These are phyloP conservation scores for Epizoanthus fatuus DNA, from an alignment of 92 coral and sea anemone species.

Conservation along the genomic window DNA sequence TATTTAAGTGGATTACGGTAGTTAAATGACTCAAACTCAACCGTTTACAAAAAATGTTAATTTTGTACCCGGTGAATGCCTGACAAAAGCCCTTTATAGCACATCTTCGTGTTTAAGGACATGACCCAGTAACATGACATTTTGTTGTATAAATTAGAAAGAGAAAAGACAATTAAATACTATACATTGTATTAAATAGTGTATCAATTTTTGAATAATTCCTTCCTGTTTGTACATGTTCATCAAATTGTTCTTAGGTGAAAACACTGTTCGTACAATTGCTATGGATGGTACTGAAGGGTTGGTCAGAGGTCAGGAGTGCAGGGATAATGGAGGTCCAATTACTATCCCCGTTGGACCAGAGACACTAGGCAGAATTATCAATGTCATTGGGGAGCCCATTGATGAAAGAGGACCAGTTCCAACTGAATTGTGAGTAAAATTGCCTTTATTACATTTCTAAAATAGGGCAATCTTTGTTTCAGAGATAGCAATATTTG, in stretches of 20 bases:
- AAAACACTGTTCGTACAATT: slow-evolving; percentile 97
- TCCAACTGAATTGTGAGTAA: slow-evolving; percentile 89
- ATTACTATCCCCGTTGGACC: slow-evolving; percentile 99
- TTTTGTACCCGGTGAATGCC: no score
- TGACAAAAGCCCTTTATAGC: no score
- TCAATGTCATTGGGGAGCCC: slow-evolving; percentile 97
- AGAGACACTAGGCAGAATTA: slow-evolving; percentile 97
- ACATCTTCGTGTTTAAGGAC: no score
- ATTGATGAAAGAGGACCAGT: slow-evolving; percentile 99
- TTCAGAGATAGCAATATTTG: no score
- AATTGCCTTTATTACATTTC: background rate
- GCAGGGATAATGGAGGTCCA: slow-evolving; percentile 95
- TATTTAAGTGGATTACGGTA: no score
- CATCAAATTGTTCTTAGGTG: slow-evolving; percentile 64
- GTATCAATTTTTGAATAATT: background rate
- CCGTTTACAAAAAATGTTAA: no score
- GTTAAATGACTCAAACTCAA: no score
- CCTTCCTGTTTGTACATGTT: background rate
- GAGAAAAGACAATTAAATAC: no score
- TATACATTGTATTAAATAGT: background rate
- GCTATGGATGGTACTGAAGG: slow-evolving; percentile 99
- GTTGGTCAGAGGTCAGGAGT: slow-evolving; percentile 94
- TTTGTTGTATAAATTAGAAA: no score
- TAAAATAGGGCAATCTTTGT: background rate
- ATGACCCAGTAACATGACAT: no score